Base-by-base conservation (phyloP, 2,888 invertebrate genomes). In the Eupithecia inturbata region DNA sequence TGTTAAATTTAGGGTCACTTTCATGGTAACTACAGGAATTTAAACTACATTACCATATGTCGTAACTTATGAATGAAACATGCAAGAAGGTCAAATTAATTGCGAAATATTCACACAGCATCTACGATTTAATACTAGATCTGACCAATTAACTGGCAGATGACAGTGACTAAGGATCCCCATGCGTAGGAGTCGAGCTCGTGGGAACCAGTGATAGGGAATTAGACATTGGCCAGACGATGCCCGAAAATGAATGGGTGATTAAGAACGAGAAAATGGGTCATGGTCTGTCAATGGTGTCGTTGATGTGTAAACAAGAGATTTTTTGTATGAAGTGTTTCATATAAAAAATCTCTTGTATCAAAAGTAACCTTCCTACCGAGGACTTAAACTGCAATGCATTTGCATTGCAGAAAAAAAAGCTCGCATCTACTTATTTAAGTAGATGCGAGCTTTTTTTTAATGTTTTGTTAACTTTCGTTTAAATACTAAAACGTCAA, bases 81-180 rank as follows among this genome's bases (percentile, higher is more conserved):
- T 79, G 79, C 81, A 57, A 72, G 85, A 87, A 87, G 87, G 88
- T 74, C 84, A 80, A 81, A 81, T 82, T 80, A 75, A 84, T 84
- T 76, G 82, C 80, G 68, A 85, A 85, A 84, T 81, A 86, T 87
- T 89, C 90, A 88, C 88, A 89, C 86, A 88, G 77, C 68, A 84
- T 84, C 89, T 83, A 91, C 92, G 92, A 93, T 93, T 93, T 92
- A 92, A 94, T 94, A 89, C 88, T 90, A 91, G 91, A 91, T 91
- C 87, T 86, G 91, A 91, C 92, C 93, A 94, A 94, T 94, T 94
- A 93, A 87, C 84, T 84, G 85, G 87, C 92, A 92, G 90, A 93
- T 93, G 94, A 93, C 92, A 75, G 75, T 78, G 93, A 93, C 89
- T 93, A 92, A 93, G 39, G 39, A 64, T n/a, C 31, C 26, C 36